Base-by-base conservation (phyloP, 2,113 vertebrate genomes). In the Chaetodon auriga region DNA sequence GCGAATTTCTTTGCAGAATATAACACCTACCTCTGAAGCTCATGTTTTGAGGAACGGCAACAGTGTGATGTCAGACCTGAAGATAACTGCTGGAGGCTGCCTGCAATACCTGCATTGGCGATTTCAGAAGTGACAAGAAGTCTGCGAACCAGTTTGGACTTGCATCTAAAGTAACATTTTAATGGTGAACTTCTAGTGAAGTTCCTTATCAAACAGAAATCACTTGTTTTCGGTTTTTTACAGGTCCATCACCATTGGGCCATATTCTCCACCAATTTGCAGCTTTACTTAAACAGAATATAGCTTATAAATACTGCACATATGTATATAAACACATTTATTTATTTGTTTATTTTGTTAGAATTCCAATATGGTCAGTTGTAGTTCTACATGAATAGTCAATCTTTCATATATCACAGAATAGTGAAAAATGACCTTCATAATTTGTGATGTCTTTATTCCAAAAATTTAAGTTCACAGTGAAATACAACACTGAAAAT, bases 141-240 rank as follows among this genome's bases (percentile, higher is more conserved):
- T 41, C 46, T 45, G 38, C 35, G 12, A 15, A 65, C 61, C 65
- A 54, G n/a, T 46, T 58, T 46, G 43, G 58, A 75, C 72, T 62
- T 11, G 49, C 12, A 21, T 35, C 5, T 21, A 30, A 51, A 76
- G 21, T 48, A 14, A 14, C 2, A 36, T 0, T 45, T 58, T 21
- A 36, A 45, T 54, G 18, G 30, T 30, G 30, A 30, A 30, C 13
- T 51, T 45, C 8, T 45, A 23, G 25, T 6, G 25, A 41, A 19
- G 25, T 6, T 68, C 7, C 15, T 49, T 36, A 13, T 66, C 13
- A 57, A 19, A 6, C 38, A 19, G 9, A 45, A 58, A 45, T n/a
- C 36, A 10, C 5, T 21, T 43, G 8, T 25, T 19, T 45, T 30
- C 9, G 7, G 6, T 45, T 45, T 72, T 30, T 1, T 30, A 71